Percentiles rank a stretch among this genome's conserved stretches.
Conservation (phyloP, 2,113 vertebrate genomes). For the Coryphaenoides rupestris region DNA sequence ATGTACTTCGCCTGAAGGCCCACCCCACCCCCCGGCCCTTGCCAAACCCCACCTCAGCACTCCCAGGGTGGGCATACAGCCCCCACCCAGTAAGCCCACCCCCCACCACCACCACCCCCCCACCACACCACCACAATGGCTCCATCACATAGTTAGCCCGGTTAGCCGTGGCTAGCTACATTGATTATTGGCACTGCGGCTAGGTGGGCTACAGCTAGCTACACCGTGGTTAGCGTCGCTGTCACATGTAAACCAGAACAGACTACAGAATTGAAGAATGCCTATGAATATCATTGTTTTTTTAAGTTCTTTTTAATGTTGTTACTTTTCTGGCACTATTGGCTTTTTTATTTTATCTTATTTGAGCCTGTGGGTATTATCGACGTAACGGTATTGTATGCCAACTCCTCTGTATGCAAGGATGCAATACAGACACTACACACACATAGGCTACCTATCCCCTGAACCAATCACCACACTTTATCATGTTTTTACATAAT, state of each 20-base stretch:
- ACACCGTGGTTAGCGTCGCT: conserved; percentile 38
- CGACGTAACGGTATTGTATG: conserved; percentile 65
- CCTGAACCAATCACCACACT: conserved; percentile 55
- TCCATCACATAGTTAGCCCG: conserved; percentile 38
- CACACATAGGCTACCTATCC: conserved; percentile 44
- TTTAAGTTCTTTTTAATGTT: conserved; percentile 24
- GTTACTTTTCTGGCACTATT: conserved; percentile 35
- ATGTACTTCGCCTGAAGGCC: conserved; percentile 98
- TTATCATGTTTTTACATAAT: conserved; percentile 55
- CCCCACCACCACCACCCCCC: conserved; percentile 48
- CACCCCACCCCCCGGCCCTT: conserved; percentile 21
- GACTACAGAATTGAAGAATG: conserved; percentile 44
- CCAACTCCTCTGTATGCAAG: conserved; percentile 76
- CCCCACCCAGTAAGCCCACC: not conserved
- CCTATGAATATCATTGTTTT: conserved; percentile 49
- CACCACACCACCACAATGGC: conserved; percentile 66
- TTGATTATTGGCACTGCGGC: no score
- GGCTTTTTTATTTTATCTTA: conserved; percentile 46
- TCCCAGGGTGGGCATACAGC: conserved; percentile 38
- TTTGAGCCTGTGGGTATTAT: conserved; percentile 56
- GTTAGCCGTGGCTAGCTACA: no score
- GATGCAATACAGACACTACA: conserved; percentile 73
- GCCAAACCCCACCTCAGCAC: conserved; percentile 29
- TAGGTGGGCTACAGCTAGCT: conserved; percentile 38
- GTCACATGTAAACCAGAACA: conserved; percentile 41